phyloP scores from a whole-genome alignment of 2,797 vertebrate genomes.

The Mus minutoides region DNA sequence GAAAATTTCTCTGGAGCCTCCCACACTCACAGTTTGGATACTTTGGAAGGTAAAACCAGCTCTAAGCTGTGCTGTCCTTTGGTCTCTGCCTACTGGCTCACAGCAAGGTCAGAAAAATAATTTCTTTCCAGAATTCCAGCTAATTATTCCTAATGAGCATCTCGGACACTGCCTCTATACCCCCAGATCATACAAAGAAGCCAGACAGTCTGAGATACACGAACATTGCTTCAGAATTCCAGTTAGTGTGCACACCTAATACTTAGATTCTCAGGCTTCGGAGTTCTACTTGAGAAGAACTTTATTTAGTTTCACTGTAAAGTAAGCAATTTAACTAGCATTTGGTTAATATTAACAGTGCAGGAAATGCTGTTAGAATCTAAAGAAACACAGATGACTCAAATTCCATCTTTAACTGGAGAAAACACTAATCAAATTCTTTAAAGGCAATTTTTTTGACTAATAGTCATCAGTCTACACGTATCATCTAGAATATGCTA shows the following conservation, averaged over 20 bases:
- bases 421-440: background rate
- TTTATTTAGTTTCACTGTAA: background rate
- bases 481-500: background rate
- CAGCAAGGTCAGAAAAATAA: background rate
- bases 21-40: background rate
- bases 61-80: background rate
- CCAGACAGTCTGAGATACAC: background rate
- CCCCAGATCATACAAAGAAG: background rate
- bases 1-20: background rate
- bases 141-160: background rate
- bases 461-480: background rate
- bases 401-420: background rate
- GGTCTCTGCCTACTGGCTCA: background rate
- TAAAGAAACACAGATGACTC: background rate
- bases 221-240: background rate
- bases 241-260: background rate
- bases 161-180: background rate
- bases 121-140: background rate
- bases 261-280: background rate
- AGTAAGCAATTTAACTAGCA: constrained; percentile 5
- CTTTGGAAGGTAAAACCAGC: background rate
- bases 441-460: background rate
- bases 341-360: background rate
- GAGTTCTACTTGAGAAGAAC: background rate
- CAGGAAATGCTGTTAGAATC: background rate